Evolutionary conservation across 2,888 invertebrate genomes (phyloP).

Genomic region (Coleophora deauratella): DNA sequence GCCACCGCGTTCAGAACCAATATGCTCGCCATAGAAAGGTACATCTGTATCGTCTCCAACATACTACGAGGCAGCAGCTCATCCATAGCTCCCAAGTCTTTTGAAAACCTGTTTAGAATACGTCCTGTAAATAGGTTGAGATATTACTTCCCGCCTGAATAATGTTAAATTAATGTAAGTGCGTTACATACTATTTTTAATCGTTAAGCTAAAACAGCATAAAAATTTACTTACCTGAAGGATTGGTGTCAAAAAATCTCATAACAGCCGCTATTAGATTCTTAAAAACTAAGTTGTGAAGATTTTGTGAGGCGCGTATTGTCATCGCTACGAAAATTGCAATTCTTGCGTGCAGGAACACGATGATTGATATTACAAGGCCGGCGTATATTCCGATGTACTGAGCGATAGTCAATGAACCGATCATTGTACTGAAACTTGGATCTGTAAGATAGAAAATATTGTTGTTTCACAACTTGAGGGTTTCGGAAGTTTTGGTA

Average conservation of each 20-base stretch:
- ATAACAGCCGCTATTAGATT: conserved; percentile 80
- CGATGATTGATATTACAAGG: conserved; percentile 47
- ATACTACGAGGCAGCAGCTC: conserved; percentile 80
- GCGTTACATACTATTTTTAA: no score
- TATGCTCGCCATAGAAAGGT: conserved; percentile 47
- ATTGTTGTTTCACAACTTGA: no score
- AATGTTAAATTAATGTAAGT: no score
- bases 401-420: conserved; percentile 42
- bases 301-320: conserved; percentile 77
- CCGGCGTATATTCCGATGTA: conserved; percentile 49
- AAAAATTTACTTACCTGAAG: conserved; percentile 77
- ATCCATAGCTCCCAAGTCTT: conserved; percentile 87
- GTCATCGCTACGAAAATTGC: conserved; percentile 75
- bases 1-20: conserved; percentile 75
- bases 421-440: conserved; percentile 37
- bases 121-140: conserved; percentile 47
- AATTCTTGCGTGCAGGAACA: conserved; percentile 69
- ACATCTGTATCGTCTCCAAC: conserved; percentile 76
- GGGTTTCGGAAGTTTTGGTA: no score
- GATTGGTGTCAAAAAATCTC: conserved; percentile 85
- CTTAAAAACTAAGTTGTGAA: conserved; percentile 84
- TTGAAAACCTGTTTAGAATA: conserved; percentile 85
- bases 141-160: not conserved
- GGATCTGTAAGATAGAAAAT: conserved; percentile 40
- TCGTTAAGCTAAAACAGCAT: no score